phyloP scores from a whole-genome alignment of 1,140 invertebrate species.

The Pseudomyrmex pallidus region DNA sequence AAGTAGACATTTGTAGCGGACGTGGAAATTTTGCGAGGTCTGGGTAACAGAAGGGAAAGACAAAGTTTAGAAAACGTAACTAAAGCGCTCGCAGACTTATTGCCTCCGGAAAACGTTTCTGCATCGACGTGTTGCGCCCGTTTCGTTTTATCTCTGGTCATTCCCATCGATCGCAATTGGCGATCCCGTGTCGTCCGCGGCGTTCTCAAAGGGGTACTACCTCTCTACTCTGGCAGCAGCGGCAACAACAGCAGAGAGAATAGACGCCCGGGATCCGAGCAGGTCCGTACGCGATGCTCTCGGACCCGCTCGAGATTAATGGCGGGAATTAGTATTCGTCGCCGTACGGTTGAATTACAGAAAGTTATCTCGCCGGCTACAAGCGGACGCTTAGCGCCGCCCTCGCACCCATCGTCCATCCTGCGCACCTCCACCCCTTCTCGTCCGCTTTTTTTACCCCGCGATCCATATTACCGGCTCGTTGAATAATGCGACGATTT shows the following conservation, averaged over 20 bases:
- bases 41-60: neutral
- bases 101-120: constrained; percentile 18
- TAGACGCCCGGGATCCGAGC: constrained; percentile 60
- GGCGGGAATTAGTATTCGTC: constrained; percentile 81
- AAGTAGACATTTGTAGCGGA: constrained; percentile 1
- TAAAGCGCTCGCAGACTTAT: constrained; percentile 9
- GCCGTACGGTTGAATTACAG: constrained; percentile 80
- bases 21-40: too few relatives aligned
- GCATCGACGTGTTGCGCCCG: constrained; percentile 10
- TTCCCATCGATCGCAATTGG: constrained; percentile 52
- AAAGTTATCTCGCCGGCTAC: constrained; percentile 79
- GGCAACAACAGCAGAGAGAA: constrained; percentile 50
- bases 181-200: constrained; percentile 45
- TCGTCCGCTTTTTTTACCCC: constrained; percentile 45
- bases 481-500: constrained; percentile 80
- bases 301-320: constrained; percentile 78
- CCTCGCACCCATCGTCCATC: constrained; percentile 51
- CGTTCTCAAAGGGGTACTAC: constrained; percentile 47
- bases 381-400: constrained; percentile 75
- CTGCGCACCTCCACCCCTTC: neutral
- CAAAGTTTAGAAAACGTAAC: constrained; percentile 12
- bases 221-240: constrained; percentile 48
- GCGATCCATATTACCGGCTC: constrained; percentile 76
- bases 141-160: constrained; percentile 43
- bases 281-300: constrained; percentile 72